phyloP scores from a whole-genome alignment of 2,113 vertebrate genomes.

The Hippocampus barbouri region DNA sequence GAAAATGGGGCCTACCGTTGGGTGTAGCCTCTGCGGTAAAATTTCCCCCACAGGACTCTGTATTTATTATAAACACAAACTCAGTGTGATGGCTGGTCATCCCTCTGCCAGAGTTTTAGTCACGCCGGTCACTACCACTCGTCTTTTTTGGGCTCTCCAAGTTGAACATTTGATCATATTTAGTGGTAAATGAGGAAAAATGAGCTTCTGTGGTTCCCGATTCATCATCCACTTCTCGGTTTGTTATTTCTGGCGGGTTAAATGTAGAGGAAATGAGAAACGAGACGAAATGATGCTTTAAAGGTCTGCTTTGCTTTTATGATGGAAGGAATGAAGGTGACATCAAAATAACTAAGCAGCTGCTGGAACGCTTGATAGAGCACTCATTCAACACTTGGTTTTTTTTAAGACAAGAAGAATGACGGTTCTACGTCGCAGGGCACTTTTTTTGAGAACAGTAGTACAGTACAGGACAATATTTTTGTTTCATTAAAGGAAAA shows the following conservation, averaged over 20 bases:
- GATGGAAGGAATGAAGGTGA: constrained; percentile 8
- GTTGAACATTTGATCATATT: constrained; percentile 15
- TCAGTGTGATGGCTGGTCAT: constrained; percentile 57
- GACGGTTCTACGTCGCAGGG: neutral
- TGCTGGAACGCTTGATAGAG: neutral
- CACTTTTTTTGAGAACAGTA: neutral
- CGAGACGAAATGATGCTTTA: constrained; percentile 36
- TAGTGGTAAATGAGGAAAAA: constrained; percentile 11
- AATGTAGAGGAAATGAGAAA: constrained; percentile 36
- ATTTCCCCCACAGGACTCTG: constrained; percentile 45
- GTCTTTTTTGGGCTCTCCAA: constrained; percentile 5
- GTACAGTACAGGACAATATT: too few species aligned
- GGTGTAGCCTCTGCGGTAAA: constrained; percentile 38
- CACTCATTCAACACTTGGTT: neutral
- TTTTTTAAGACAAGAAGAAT: neutral
- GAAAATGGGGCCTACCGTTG: constrained; percentile 23
- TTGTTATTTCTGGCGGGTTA: constrained; percentile 39
- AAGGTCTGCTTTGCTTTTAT: constrained; percentile 26
- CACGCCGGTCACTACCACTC: constrained; percentile 30
- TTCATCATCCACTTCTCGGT: constrained; percentile 9
- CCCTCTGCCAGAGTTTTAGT: constrained; percentile 44
- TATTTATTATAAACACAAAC: constrained; percentile 61
- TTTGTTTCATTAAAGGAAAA: too few species aligned
- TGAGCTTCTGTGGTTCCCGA: neutral
- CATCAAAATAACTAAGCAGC: neutral